Percentiles rank a stretch among this genome's conserved stretches.
Evolutionary conservation across 2,113 vertebrate species (phyloP).

Genomic region (Brachypteracias leptosomus): DNA sequence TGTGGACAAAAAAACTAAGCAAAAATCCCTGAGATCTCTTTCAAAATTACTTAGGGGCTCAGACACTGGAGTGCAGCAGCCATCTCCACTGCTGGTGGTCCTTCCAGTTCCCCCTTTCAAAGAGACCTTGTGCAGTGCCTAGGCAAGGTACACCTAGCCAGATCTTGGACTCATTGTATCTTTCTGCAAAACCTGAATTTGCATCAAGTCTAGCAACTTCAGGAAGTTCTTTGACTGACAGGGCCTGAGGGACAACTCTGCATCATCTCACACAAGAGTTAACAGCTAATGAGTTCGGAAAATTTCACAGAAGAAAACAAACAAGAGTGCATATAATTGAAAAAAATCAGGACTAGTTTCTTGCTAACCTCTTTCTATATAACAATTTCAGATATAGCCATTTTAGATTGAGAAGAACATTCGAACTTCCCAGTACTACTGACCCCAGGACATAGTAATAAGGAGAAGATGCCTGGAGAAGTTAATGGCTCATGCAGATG

Average conservation of each 20-base stretch:
- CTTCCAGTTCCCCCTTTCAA: neutral
- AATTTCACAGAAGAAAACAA: neutral
- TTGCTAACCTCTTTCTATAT: neutral
- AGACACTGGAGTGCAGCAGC: neutral
- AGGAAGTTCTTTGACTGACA: neutral
- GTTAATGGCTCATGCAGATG: neutral
- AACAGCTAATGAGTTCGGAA: neutral
- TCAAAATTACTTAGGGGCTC: neutral
- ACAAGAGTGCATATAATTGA: neutral
- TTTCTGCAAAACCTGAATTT: neutral
- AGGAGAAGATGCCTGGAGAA: neutral
- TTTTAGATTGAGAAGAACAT: neutral
- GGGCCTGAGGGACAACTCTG: neutral
- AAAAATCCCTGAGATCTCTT: neutral
- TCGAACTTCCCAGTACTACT: neutral
- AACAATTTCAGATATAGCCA: neutral
- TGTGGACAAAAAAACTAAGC: neutral
- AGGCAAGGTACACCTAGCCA: neutral
- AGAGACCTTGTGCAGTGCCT: neutral
- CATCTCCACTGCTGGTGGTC: neutral
- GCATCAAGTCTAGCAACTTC: neutral
- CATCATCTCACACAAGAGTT: accelerated
- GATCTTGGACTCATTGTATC: neutral
- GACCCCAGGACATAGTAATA: neutral
- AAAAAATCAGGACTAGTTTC: neutral